Evolutionary conservation across 64 coral and sea anemone genomes (phyloP).

Genomic region (Montipora capricornis): DNA sequence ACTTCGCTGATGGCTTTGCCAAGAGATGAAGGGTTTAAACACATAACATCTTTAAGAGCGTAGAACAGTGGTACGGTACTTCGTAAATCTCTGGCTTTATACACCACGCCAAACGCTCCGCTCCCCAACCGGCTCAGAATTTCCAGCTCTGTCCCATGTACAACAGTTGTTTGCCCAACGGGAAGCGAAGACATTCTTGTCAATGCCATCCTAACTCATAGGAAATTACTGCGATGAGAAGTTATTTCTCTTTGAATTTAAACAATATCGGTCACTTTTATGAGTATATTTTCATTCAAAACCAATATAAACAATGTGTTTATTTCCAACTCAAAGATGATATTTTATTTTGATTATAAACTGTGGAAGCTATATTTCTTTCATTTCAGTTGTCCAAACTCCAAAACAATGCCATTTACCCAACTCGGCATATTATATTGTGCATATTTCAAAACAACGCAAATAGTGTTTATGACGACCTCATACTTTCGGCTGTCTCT

Average conservation of each 20-base stretch:
- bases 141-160: conserved; percentile 19
- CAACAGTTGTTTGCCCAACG: conserved; percentile 18
- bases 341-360: conserved; percentile 39
- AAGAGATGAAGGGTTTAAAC: conserved; percentile 29
- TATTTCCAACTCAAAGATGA: conserved; percentile 27
- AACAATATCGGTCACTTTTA: not conserved
- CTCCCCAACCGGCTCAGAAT: conserved; percentile 23
- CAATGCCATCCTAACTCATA: conserved; percentile 6
- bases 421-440: too few species aligned
- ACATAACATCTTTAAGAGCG: conserved; percentile 67
- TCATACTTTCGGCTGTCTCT: too few species aligned
- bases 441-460: too few species aligned
- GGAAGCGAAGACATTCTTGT: not conserved
- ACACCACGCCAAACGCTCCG: conserved; percentile 61
- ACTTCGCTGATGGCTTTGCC: conserved; percentile 67
- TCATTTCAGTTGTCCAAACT: not conserved
- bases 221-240: not conserved
- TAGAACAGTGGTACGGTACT: conserved; percentile 11
- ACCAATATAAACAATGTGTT: conserved; percentile 26
- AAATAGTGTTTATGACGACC: too few species aligned
- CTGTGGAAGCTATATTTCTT: not conserved
- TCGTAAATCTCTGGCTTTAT: conserved; percentile 38
- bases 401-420: not conserved
- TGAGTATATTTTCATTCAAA: not conserved
- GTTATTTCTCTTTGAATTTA: conserved; percentile 1